A percentile compares a stretch with the other conserved stretches of the same genome.
Conservation (phyloP, 2,797 vertebrate species). For the Alcedo quadribrachys region DNA sequence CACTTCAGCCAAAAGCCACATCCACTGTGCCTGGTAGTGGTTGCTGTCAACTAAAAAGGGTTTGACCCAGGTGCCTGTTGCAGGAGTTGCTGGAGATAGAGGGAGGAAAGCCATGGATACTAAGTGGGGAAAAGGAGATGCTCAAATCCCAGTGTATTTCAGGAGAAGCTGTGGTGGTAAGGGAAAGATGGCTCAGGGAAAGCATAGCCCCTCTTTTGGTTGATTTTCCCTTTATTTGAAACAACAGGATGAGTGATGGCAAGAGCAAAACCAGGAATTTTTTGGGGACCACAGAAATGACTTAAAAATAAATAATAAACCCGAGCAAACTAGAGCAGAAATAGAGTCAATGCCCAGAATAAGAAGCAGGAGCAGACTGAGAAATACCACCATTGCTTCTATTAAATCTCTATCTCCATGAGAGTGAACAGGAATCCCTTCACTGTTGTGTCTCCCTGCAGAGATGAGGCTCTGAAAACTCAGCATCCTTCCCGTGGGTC, state of each 20-base stretch:
- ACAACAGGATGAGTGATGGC: rapidly evolving
- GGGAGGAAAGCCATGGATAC: neutral
- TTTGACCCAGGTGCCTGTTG: neutral
- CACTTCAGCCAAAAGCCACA: neutral
- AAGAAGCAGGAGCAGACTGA: neutral
- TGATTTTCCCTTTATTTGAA: too few relatives aligned
- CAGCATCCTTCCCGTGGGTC: neutral
- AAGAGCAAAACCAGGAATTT: neutral
- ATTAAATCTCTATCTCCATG: neutral
- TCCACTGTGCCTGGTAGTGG: neutral
- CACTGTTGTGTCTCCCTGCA: neutral
- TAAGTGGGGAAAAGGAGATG: neutral
- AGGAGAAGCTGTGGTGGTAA: neutral
- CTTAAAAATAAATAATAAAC: too few relatives aligned
- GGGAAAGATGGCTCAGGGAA: neutral
- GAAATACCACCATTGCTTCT: neutral
- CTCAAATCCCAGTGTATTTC: neutral
- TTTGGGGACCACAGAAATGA: neutral
- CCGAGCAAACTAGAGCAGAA: neutral
- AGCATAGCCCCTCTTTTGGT: neutral
- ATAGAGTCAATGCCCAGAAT: neutral
- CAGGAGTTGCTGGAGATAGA: neutral
- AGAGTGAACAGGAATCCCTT: neutral
- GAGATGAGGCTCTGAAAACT: neutral
- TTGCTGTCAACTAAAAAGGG: neutral